These are phyloP conservation scores for Leptestheria dahalacensis DNA, from an alignment of 1,140 invertebrate species.

Conservation along the genomic window DNA sequence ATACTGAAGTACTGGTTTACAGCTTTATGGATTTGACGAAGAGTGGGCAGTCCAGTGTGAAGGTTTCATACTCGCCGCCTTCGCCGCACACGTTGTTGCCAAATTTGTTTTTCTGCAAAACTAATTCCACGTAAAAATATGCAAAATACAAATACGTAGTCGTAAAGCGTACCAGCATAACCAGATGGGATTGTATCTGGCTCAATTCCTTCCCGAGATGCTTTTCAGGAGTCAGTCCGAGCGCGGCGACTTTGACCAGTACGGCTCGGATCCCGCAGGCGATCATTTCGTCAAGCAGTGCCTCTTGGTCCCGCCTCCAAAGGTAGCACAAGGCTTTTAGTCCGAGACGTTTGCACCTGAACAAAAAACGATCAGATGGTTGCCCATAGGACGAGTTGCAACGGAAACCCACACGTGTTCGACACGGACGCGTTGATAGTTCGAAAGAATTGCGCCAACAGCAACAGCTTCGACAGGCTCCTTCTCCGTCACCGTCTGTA, in stretches of 20 bases:
- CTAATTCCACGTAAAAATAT: conserved; percentile 15
- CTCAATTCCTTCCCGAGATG: conserved; percentile 76
- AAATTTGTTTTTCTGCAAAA: conserved; percentile 69
- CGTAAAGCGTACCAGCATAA: conserved; percentile 57
- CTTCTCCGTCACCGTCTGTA: conserved; percentile 65
- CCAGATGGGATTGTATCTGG: conserved; percentile 68
- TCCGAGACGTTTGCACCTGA: conserved; percentile 72
- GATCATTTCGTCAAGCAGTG: conserved; percentile 95
- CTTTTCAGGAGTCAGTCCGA: conserved; percentile 67
- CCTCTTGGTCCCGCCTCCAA: conserved; percentile 84
- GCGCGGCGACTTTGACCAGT: conserved; percentile 87
- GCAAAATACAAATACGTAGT: too few relatives aligned
- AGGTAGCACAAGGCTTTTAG: conserved; percentile 80
- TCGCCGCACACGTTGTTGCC: conserved; percentile 96
- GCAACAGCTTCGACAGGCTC: conserved; percentile 73
- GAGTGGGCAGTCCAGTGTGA: conserved; percentile 90
- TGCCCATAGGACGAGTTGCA: neutral
- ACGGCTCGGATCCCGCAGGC: conserved; percentile 79
- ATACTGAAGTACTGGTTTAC: too few relatives aligned
- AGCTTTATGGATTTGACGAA: conserved; percentile 79
- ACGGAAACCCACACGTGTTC: conserved; percentile 83
- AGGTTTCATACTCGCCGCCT: conserved; percentile 97
- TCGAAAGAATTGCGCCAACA: conserved; percentile 91
- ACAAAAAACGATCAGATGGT: conserved; percentile 20
- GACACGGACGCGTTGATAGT: conserved; percentile 91